Conservation (phyloP, 2,888 invertebrate species). For the Drosophila prolongata region DNA sequence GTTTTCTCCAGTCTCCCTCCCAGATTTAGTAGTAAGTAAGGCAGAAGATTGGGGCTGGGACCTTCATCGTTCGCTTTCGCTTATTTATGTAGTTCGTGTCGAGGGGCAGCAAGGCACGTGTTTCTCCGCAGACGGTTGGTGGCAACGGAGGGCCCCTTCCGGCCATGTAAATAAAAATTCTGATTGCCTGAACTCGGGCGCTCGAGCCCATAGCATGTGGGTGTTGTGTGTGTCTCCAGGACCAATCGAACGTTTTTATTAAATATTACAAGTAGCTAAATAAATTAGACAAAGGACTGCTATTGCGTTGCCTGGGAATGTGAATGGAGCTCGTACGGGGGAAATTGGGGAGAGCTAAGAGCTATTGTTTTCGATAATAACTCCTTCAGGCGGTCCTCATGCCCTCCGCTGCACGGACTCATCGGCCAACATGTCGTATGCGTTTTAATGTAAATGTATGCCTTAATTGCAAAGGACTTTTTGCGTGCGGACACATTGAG, state of each 20-base stretch:
- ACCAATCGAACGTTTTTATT: conserved; percentile 66
- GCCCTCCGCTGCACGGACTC: not conserved
- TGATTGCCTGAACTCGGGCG: conserved; percentile 71
- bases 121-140: conserved; percentile 13
- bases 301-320: conserved; percentile 47
- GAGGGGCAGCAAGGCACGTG: conserved; percentile 62
- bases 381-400: not conserved
- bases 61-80: conserved; percentile 52
- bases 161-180: conserved; percentile 71
- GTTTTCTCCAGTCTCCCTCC: conserved; percentile 55
- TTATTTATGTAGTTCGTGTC: conserved; percentile 79
- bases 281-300: conserved; percentile 59
- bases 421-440: conserved; percentile 38
- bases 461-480: conserved; percentile 63
- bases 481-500: conserved; percentile 24
- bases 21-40: conserved; percentile 24
- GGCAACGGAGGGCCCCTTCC: not conserved
- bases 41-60: conserved; percentile 12
- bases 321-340: not conserved
- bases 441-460: conserved; percentile 71
- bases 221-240: conserved; percentile 10
- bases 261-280: conserved; percentile 70
- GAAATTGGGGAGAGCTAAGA: not conserved
- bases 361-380: not conserved
- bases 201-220: not conserved